Evolutionary conservation across 92 coral and sea anemone genomes (phyloP).

Genomic region (Zoanthus solanderi): DNA sequence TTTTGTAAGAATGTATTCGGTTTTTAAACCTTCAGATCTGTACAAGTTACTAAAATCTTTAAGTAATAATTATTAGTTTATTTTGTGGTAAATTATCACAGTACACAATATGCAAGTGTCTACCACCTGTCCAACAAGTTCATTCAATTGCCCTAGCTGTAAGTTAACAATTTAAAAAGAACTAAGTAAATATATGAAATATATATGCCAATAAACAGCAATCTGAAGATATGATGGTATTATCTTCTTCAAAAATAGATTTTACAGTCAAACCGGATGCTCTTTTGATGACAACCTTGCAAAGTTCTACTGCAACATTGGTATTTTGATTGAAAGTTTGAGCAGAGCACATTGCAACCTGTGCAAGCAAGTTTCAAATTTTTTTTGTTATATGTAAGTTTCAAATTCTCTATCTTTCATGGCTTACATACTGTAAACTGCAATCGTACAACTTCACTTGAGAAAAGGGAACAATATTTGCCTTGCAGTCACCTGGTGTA

Average conservation of each 20-base stretch:
- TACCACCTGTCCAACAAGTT: background rate
- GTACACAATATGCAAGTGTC: background rate
- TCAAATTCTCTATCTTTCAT: too few relatives aligned
- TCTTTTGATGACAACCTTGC: background rate
- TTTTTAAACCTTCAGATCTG: background rate
- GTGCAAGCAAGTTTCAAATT: background rate
- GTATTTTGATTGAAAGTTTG: too few relatives aligned
- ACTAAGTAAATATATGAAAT: too few relatives aligned
- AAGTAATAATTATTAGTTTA: background rate
- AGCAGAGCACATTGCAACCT: too few relatives aligned
- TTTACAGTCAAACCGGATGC: background rate
- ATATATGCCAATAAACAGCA: background rate
- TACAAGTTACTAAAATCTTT: background rate
- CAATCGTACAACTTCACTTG: too few relatives aligned
- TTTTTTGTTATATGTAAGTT: background rate
- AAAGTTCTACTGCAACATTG: background rate
- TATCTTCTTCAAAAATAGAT: background rate
- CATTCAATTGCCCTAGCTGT: too few relatives aligned
- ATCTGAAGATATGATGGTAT: background rate
- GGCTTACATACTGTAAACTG: too few relatives aligned
- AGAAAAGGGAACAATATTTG: too few relatives aligned
- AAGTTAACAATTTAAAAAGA: too few relatives aligned
- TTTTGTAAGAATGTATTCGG: background rate
- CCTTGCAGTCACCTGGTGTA: too few relatives aligned
- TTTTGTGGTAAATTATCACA: background rate